Base-by-base conservation (phyloP, 2,797 vertebrate species). In the Artibeus lituratus region DNA sequence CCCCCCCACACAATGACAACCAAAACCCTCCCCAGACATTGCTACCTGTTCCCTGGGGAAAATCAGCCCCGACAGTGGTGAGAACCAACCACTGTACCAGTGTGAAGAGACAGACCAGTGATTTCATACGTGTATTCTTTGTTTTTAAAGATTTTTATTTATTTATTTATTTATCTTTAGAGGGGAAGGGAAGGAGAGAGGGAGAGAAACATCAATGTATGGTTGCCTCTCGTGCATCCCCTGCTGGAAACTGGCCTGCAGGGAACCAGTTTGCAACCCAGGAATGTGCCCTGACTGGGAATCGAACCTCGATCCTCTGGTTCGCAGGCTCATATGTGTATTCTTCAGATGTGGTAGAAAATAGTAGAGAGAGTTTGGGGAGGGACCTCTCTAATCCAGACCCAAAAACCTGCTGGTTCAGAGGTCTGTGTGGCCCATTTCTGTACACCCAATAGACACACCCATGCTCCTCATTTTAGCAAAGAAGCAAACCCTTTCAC, bases 1-100 rank as follows among this genome's bases (percentile, higher is more conserved):
- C 18, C 35, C 51, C 32, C 73, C 88, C 29, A 26, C 29, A 26
- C 5, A 32, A 18, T 7, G 2, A 47, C 29, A 14, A 65, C 19
- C 72, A 39, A 62, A 74, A 74, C 67, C n/a, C 44, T 29, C 90
- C 81, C 57, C n/a, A 37, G 70, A 62, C 55, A 39, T 49, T n/a
- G 42, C 37, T 35, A 2, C n/a, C 0, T 8, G 24, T 18, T 73
- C 87, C 19, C 6, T 6, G n/a, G 49, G 51, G 11, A 16, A n/a
- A 22, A 87, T 32, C 26, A 35, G 1, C 49, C 53, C 44, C 3
- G 7, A 29, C 4, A 14, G 55, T 2, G 9, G 21, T 14, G 22
- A 87, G 55, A 80, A 22, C 24, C 35, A 9, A 18, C 24, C 35
- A 8, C 9, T 16, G 8, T 26, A 18, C n/a, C 42, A 78, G 16